These are phyloP conservation scores for Lysandra coridon DNA, from an alignment of 2,888 invertebrate species.

Conservation along the genomic window DNA sequence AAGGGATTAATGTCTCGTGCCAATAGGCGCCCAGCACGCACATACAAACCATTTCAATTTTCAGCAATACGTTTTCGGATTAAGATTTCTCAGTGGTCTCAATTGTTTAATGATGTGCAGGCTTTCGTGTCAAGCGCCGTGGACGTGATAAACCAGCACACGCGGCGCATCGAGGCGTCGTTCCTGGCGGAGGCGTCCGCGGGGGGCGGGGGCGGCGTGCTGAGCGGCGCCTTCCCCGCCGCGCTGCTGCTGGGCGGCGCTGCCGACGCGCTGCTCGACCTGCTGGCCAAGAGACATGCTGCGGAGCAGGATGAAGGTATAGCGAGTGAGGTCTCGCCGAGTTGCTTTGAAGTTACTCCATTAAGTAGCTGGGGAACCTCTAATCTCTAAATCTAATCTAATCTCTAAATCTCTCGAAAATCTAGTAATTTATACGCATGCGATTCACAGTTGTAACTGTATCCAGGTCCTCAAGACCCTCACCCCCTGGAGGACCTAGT, in stretches of 20 bases:
- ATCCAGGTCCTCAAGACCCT: neutral
- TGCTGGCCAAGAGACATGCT: slow-evolving; percentile 45
- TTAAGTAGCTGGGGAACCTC: no score
- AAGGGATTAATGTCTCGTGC: no score
- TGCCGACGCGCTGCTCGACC: slow-evolving; percentile 49
- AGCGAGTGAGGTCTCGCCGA: no score
- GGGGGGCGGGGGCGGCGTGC: slow-evolving; percentile 54
- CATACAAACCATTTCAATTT: no score
- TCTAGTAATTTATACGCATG: no score
- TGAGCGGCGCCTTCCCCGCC: slow-evolving; percentile 61
- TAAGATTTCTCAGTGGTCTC: neutral
- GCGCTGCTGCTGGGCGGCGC: slow-evolving; percentile 57
- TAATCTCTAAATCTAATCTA: no score
- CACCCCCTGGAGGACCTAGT: neutral
- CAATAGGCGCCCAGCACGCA: no score
- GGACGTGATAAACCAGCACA: slow-evolving; percentile 53
- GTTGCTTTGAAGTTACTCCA: no score
- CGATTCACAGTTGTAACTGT: neutral
- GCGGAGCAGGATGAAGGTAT: slow-evolving; percentile 46
- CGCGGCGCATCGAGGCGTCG: slow-evolving; percentile 58
- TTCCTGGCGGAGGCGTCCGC: slow-evolving; percentile 51
- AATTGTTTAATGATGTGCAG: slow-evolving; percentile 42
- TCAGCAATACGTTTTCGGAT: neutral
- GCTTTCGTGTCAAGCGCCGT: slow-evolving; percentile 53
- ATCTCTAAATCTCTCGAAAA: no score